Base-by-base conservation (phyloP, 2,888 invertebrate species). In the Xestia rhomboidea region DNA sequence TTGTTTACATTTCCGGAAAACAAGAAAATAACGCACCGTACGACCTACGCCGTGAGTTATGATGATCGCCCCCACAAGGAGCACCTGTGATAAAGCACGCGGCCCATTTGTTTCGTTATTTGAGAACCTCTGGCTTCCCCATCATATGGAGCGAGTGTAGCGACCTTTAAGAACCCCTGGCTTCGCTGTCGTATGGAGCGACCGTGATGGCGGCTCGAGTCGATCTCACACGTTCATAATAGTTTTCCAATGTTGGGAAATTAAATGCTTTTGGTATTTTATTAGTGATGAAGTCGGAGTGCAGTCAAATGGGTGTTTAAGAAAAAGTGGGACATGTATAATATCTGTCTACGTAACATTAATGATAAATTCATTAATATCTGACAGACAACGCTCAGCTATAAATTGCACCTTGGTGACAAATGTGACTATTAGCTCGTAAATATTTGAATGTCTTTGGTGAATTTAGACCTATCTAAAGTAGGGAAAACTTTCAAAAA, bases 21-120 rank as follows among this genome's bases (percentile, higher is more conserved):
- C 38, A 57, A 7, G 18, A 51, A 15, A 38, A 4, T 27, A 57
- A 41, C 70, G 8, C 6, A 64, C 38, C 38, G 57, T 75, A 72
- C 68, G 68, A 79, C 68, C 67, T 49, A 30, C 63, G 27, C 30
- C 66, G 68, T 87, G 82, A 87, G 68, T 87, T 87, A 87, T 86
- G 77, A 81, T 70, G 84, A 82, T 81, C 70, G 64, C 77, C 80
- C 83, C 75, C 76, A 64, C 87, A 67, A 57, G 77, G 77, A 69
- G 67, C 76, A 81, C 88, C 79, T 81, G 86, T 82, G 88, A 84
- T 87, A 86, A 81, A 84, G 84, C 88, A 87, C 77, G 78, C 66
- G 68, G 72, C 69, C 77, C 86, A 86, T 87, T 86, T 88, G 79
- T 82, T 83, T 64, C 77, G 76, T 81, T 78, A 79, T 79, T 81